These are phyloP conservation scores for Eulemur macaco DNA, from an alignment of 2,113 vertebrate genomes.

Conservation along the genomic window DNA sequence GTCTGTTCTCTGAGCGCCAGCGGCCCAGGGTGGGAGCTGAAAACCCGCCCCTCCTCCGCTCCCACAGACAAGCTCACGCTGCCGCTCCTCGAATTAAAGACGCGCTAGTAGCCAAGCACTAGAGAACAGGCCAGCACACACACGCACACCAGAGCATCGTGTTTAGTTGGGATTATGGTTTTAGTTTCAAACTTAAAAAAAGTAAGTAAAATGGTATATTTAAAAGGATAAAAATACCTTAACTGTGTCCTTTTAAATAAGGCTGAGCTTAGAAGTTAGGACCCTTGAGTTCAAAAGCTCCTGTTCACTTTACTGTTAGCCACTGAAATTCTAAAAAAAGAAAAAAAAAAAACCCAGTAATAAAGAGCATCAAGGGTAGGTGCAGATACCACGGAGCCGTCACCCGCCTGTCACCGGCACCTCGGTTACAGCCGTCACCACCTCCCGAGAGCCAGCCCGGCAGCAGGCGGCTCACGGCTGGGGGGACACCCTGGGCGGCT, in stretches of 20 bases:
- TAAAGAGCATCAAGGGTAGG: neutral
- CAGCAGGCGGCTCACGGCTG: neutral
- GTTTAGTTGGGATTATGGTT: neutral
- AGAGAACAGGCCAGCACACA: neutral
- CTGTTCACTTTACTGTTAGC: slow-evolving; percentile 41
- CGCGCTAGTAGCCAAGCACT: neutral
- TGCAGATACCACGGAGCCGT: neutral
- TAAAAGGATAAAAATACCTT: slow-evolving; percentile 62
- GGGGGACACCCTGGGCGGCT: neutral
- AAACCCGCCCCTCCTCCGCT: neutral
- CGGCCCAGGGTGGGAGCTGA: neutral
- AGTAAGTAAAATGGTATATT: slow-evolving; percentile 39
- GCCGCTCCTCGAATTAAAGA: neutral
- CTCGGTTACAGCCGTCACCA: neutral
- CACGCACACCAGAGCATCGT: neutral
- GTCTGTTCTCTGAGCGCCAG: neutral
- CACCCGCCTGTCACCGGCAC: neutral
- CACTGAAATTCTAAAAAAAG: slow-evolving; percentile 65
- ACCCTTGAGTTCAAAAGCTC: slow-evolving; percentile 51
- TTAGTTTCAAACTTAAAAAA: slow-evolving; percentile 59
- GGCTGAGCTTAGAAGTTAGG: slow-evolving; percentile 35
- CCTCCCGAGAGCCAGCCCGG: neutral
- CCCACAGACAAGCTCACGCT: neutral
- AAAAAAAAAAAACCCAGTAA: neutral
- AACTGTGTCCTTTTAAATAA: slow-evolving; percentile 56